Base-by-base conservation (phyloP, 2,888 invertebrate genomes). In the Tricholauxania praeusta region DNA sequence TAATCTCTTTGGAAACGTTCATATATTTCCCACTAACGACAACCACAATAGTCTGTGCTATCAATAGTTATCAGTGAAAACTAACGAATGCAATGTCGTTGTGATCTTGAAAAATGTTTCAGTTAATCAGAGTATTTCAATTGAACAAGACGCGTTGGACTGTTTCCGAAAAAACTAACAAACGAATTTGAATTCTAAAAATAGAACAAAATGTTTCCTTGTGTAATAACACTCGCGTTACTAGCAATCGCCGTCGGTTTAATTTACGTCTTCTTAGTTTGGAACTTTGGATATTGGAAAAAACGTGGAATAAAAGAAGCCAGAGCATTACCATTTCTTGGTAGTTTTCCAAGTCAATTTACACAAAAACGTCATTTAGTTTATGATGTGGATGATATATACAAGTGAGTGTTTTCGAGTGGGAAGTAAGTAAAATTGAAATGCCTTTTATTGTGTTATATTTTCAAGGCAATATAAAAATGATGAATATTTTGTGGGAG, bases 281-380 rank as follows among this genome's bases (percentile, higher is more conserved):
- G 84, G 79, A 84, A 83, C 51, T 87, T 82, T 62, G 75, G 80
- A 39, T 86, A 85, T 75, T 89, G 89, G 89, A 82, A 82, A 47
- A 83, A 82, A 55, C 82, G 81, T 0, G 82, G 82, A 0, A 82
- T 89, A 1, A 81, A 82, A 0, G 86, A 86, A 14, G 87, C 87
- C 0, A 76, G 79, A 65, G 88, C 89, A 0, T 73, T 66, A 6
- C 57, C 82, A 0, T 72, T 86, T 0, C 80, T 84, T 7, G 89
- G 89, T 0, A 89, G 84, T 72, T 79, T 85, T 47, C 83, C 84
- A 3, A 78, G 78, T 49, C 71, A 81, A 74, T 76, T 82, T 14
- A 81, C 82, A 1, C 79, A 82, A 53, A 82, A 80, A 64, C 78
- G 80, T 32, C 82, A 84, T 72, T 72, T 85, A 14, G 78, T 79